These are phyloP conservation scores for Eulemur rubriventer DNA, from an alignment of 2,797 vertebrate species.

Conservation along the genomic window DNA sequence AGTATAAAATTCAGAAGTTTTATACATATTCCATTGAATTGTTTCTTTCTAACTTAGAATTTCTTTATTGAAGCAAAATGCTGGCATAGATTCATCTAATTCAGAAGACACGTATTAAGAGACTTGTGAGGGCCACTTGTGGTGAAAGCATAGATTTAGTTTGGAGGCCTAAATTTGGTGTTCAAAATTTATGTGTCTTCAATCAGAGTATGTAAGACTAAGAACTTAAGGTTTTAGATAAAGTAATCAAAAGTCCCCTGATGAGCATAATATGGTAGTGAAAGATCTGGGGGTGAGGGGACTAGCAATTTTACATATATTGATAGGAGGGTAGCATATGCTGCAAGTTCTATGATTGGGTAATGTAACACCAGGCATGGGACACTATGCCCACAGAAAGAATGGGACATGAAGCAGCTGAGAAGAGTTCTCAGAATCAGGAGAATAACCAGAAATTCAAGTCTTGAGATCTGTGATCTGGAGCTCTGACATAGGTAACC, in stretches of 20 bases:
- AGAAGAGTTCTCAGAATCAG: not conserved
- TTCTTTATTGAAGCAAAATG: not conserved
- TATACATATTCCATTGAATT: not conserved
- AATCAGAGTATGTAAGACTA: not conserved
- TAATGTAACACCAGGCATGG: not conserved
- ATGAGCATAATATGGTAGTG: not conserved
- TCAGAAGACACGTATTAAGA: not conserved
- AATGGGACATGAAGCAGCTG: not conserved
- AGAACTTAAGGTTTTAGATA: not conserved
- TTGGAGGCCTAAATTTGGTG: not conserved
- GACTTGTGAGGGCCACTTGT: not conserved
- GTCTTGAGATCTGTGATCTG: not conserved
- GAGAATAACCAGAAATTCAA: not conserved
- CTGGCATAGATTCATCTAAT: not conserved
- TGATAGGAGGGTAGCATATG: fast-evolving
- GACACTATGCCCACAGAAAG: not conserved
- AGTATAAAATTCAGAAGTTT: not conserved
- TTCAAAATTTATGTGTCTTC: not conserved
- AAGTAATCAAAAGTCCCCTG: not conserved
- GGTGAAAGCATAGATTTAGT: not conserved
- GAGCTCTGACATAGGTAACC: not conserved
- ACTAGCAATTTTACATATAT: not conserved
- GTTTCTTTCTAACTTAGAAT: not conserved
- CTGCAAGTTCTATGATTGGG: fast-evolving
- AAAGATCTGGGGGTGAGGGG: not conserved